phyloP scores from a whole-genome alignment of 1,140 invertebrate species.

The Drosophila santomea region DNA sequence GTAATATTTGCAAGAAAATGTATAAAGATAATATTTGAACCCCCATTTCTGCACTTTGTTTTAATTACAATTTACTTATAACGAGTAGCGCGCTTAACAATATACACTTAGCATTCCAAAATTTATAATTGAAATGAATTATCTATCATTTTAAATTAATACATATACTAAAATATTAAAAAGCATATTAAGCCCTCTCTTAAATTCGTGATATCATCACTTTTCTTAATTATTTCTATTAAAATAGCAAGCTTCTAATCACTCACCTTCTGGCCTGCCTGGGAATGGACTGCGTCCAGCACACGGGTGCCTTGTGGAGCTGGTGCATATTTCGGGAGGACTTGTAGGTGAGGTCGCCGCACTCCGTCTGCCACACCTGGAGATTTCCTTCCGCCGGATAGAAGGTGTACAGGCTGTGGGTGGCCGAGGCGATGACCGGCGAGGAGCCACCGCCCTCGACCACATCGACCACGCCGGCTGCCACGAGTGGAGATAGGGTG shows the following conservation, averaged over 20 bases:
- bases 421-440: constrained; percentile 80
- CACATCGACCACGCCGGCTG: constrained; percentile 62
- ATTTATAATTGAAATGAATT: too few species aligned
- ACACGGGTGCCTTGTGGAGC: constrained; percentile 81
- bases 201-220: background rate
- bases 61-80: too few species aligned
- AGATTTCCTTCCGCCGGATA: constrained; percentile 84
- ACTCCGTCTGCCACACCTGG: constrained; percentile 82
- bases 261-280: constrained; percentile 84
- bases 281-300: constrained; percentile 84
- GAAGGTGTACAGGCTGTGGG: constrained; percentile 83
- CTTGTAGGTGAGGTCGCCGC: constrained; percentile 81
- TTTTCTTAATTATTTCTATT: background rate
- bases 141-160: too few species aligned
- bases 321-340: constrained; percentile 83
- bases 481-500: constrained; percentile 63
- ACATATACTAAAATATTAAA: too few species aligned
- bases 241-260: background rate
- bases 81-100: too few species aligned
- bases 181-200: too few species aligned
- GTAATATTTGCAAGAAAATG: too few species aligned
- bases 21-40: too few species aligned
- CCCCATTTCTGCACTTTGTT: too few species aligned
- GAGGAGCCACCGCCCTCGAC: constrained; percentile 60
- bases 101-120: too few species aligned